Conservation (phyloP, 2,113 vertebrate species). For the Actinemys pallida region DNA sequence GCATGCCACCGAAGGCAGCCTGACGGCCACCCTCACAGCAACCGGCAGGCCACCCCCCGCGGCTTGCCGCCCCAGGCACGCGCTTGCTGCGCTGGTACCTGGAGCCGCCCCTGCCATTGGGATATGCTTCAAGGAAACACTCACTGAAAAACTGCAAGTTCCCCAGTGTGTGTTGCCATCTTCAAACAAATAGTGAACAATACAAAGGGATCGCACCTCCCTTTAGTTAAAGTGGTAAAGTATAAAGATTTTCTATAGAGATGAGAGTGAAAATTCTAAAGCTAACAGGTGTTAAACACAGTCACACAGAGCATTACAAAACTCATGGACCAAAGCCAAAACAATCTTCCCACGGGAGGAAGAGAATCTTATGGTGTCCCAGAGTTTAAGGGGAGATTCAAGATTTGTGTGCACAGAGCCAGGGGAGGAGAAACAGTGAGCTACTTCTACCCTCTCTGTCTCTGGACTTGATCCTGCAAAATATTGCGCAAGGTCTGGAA, state of each 20-base stretch:
- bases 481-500: neutral
- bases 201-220: slow-evolving; percentile 35
- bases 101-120: neutral
- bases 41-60: too few species aligned
- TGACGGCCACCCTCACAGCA: too few species aligned
- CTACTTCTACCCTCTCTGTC: neutral
- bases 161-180: neutral
- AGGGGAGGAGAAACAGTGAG: neutral
- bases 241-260: neutral
- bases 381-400: neutral
- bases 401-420: neutral
- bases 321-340: neutral
- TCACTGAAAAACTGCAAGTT: slow-evolving; percentile 55
- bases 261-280: neutral
- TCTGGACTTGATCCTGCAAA: neutral
- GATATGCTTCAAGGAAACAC: slow-evolving; percentile 54
- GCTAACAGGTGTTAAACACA: neutral
- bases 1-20: too few species aligned
- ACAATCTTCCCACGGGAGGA: neutral
- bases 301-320: neutral
- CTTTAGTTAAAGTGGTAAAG: slow-evolving; percentile 20
- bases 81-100: too few species aligned
- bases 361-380: neutral
- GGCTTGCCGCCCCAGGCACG: too few species aligned
- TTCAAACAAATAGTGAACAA: slow-evolving; percentile 8